These are phyloP conservation scores for Campoletis sonorensis DNA, from an alignment of 1,140 invertebrate genomes.

Conservation along the genomic window DNA sequence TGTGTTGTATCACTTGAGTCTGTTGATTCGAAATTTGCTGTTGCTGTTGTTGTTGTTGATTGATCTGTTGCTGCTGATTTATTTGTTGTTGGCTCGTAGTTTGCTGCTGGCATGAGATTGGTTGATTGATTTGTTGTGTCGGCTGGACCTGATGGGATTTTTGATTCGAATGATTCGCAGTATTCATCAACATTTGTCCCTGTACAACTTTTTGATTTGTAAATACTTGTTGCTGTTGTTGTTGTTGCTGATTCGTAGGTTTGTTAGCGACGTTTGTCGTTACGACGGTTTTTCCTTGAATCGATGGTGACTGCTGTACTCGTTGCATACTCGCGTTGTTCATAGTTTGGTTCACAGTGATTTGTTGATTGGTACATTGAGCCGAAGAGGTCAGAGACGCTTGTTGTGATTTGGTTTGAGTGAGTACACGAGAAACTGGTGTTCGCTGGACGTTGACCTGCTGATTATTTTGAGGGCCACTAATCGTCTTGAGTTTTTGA, in stretches of 20 bases:
- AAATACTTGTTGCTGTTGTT: constrained; percentile 33
- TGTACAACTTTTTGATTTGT: constrained; percentile 44
- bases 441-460: constrained; percentile 53
- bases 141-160: constrained; percentile 60
- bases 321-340: constrained; percentile 64
- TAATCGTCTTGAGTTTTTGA: constrained; percentile 62
- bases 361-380: constrained; percentile 53
- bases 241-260: constrained; percentile 50
- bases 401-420: constrained; percentile 56
- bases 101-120: constrained; percentile 34
- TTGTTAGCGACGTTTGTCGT: neutral
- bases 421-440: constrained; percentile 57
- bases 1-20: constrained; percentile 56
- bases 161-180: constrained; percentile 58
- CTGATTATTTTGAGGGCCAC: constrained; percentile 50
- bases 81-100: constrained; percentile 36
- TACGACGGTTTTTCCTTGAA: constrained; percentile 36
- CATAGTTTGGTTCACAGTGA: constrained; percentile 62
- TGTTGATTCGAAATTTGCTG: constrained; percentile 47
- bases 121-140: constrained; percentile 33
- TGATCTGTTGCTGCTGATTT: constrained; percentile 20
- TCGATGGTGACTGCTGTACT: constrained; percentile 54
- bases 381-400: constrained; percentile 30
- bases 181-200: constrained; percentile 29
- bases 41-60: constrained; percentile 55